These are phyloP conservation scores for Dallia pectoralis DNA, from an alignment of 2,797 vertebrate genomes.

Conservation along the genomic window DNA sequence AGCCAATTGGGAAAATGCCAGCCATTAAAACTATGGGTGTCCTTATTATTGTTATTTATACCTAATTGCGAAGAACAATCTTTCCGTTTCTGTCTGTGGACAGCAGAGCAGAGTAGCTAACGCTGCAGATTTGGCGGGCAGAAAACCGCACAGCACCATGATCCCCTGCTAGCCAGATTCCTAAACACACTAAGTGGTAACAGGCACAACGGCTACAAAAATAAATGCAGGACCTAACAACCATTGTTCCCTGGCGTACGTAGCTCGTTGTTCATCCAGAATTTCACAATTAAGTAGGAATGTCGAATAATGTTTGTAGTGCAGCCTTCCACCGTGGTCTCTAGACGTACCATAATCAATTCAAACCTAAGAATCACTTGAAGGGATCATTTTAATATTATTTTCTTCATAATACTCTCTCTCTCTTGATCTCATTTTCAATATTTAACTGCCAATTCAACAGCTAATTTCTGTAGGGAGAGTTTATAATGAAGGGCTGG, in stretches of 20 bases:
- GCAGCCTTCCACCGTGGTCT: conserved; percentile 56
- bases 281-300: conserved; percentile 78
- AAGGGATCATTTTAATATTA: conserved; percentile 55
- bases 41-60: too few species aligned
- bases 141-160: neutral
- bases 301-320: conserved; percentile 70
- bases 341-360: conserved; percentile 73
- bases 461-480: conserved; percentile 47
- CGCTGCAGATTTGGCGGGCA: neutral
- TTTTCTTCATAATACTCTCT: conserved; percentile 35
- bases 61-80: too few species aligned
- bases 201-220: conserved; percentile 64
- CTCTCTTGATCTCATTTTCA: conserved; percentile 32
- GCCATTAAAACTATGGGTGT: too few species aligned
- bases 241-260: conserved; percentile 63
- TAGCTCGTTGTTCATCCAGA: conserved; percentile 64
- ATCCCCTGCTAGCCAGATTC: conserved; percentile 60
- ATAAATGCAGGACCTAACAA: conserved; percentile 68
- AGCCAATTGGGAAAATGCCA: too few species aligned
- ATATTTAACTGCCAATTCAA: conserved; percentile 34
- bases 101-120: conserved; percentile 32
- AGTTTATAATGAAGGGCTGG: conserved; percentile 43
- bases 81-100: conserved; percentile 32
- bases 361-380: conserved; percentile 72
- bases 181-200: conserved; percentile 70